phyloP scores from a whole-genome alignment of 2,888 invertebrate species.

The Thalpophila matura region DNA sequence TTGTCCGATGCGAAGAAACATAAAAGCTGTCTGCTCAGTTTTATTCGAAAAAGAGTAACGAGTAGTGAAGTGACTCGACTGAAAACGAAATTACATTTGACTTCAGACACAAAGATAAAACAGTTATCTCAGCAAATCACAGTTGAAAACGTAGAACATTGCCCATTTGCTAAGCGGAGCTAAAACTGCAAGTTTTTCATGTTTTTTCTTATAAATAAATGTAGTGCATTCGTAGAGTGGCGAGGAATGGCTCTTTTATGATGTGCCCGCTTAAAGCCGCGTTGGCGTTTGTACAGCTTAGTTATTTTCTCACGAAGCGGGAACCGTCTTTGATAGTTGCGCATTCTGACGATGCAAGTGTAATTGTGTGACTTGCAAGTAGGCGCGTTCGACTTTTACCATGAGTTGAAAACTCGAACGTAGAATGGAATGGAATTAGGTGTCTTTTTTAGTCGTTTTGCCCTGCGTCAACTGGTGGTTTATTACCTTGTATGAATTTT shows the following conservation, averaged over 20 bases:
- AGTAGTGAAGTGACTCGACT: slow-evolving; percentile 45
- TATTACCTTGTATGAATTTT: too few relatives aligned
- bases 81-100: slow-evolving; percentile 55
- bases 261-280: slow-evolving; percentile 51
- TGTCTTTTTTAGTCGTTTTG: too few relatives aligned
- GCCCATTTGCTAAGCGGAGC: slow-evolving; percentile 56
- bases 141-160: slow-evolving; percentile 63
- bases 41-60: slow-evolving; percentile 47
- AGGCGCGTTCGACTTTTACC: slow-evolving; percentile 33
- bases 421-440: neutral
- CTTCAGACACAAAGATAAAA: slow-evolving; percentile 50
- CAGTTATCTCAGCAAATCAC: slow-evolving; percentile 50
- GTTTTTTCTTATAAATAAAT: slow-evolving; percentile 72
- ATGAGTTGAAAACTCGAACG: slow-evolving; percentile 28
- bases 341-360: slow-evolving; percentile 60
- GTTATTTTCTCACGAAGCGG: slow-evolving; percentile 66
- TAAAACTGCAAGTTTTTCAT: slow-evolving; percentile 58
- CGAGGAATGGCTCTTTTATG: slow-evolving; percentile 65
- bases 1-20: slow-evolving; percentile 19
- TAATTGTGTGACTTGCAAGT: slow-evolving; percentile 64
- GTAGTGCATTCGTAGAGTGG: slow-evolving; percentile 68
- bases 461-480: too few relatives aligned
- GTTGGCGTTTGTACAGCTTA: slow-evolving; percentile 48
- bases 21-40: slow-evolving; percentile 50
- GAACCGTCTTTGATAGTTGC: slow-evolving; percentile 59